Base-by-base conservation (phyloP, 2,888 invertebrate species). In the Lithophane leautieri region DNA sequence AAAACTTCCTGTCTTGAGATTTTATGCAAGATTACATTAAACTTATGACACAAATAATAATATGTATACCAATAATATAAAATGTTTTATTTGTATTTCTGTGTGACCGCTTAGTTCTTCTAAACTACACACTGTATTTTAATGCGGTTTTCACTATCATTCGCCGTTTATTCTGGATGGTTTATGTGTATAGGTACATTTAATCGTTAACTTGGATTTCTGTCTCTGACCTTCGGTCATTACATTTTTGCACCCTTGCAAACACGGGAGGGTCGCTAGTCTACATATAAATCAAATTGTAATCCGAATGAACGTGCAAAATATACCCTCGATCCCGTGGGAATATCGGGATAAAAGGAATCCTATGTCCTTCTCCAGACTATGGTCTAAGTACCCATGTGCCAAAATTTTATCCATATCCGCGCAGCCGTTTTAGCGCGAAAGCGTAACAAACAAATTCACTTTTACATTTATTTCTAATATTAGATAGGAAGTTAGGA, bases 1-100 rank as follows among this genome's bases (percentile, higher is more conserved):
- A 79, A 75, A 73, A 76, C 68, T 81, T 86, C 74, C 81, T 69
- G 65, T 60, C 56, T 75, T 70, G 47, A 70, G 70, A 65, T 74
- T 74, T 68, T 68, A 76, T 28, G 70, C 52, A 72, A 72, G 58
- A 76, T 76, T 74, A 70, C 34, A 63, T 58, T 47, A 68, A 40
- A 52, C 34, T 34, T 14, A 19, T 25, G 50, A 50, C 25, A 66
- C 11, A 54, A 67, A 19, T n/a, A 66, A 34, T 52, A 40, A 50
- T 56, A 68, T 28, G 8, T 56, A n/a, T 19, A 52, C 28, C 12
- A n/a, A 61, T 42, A 22, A 22, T 22, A 50, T 16, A 25, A 52
- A 76, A 34, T 56, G 56, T 47, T 25, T 66, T 8, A 19, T 25
- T 3, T 34, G 34, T 14, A 8, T 8, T 4, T 66, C 28, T n/a